A percentile compares a stretch with the other conserved stretches of the same genome.
phyloP scores from a whole-genome alignment of 2,888 invertebrate species.

The Gryllus longicercus region DNA sequence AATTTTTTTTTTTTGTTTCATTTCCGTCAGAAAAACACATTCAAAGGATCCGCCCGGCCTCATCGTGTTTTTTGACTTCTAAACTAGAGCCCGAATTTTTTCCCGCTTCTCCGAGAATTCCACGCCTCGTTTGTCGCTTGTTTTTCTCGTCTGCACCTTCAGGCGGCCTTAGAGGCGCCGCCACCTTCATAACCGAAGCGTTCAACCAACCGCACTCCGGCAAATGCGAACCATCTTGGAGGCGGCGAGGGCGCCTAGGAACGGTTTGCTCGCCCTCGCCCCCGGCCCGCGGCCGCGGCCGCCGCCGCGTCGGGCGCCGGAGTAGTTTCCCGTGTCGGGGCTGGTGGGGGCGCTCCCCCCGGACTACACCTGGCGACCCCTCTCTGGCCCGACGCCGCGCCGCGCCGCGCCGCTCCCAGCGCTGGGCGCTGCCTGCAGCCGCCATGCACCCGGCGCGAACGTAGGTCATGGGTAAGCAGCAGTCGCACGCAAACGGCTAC shows the following conservation, averaged over 20 bases:
- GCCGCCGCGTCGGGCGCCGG: background rate
- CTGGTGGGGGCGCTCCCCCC: background rate
- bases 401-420: background rate
- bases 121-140: conserved; percentile 1
- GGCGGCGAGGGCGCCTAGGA: background rate
- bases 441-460: background rate
- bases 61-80: too few relatives aligned
- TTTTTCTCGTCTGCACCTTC: background rate
- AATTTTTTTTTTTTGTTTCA: too few relatives aligned
- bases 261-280: background rate
- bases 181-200: background rate
- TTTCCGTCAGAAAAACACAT: too few relatives aligned
- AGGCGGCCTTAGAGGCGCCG: background rate
- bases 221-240: background rate
- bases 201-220: too few relatives aligned
- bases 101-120: background rate
- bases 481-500: too few relatives aligned
- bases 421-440: background rate
- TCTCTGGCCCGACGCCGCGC: background rate
- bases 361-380: background rate
- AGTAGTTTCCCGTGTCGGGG: conserved; percentile 17
- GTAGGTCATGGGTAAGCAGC: too few relatives aligned
- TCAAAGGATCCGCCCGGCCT: too few relatives aligned
- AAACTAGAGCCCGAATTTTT: too few relatives aligned
- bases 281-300: background rate